phyloP scores from a whole-genome alignment of 1,140 invertebrate genomes.

The Paraescarpia echinospica region DNA sequence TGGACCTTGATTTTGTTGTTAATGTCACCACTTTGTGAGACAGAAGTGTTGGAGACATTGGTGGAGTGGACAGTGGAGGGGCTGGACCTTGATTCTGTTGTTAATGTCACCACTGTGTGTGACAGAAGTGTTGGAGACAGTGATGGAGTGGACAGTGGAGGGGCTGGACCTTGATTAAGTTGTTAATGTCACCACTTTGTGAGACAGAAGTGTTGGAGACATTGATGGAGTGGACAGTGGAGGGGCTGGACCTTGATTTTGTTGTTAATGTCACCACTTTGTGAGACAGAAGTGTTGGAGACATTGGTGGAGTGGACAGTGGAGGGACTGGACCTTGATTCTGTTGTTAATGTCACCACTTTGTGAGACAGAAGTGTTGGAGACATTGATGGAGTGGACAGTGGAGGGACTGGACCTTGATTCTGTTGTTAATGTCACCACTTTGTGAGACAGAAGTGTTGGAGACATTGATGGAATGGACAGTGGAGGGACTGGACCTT shows the following conservation, averaged over 20 bases:
- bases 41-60: not conserved
- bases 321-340: not conserved
- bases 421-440: not conserved
- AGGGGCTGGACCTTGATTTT: conserved; percentile 81
- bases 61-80: not conserved
- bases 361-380: not conserved
- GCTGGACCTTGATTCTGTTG: not conserved
- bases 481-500: conserved; percentile 77
- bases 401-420: not conserved
- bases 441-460: conserved; percentile 35
- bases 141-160: conserved; percentile 70
- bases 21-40: not conserved
- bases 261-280: not conserved
- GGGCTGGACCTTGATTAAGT: conserved; percentile 82
- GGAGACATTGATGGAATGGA: conserved; percentile 66
- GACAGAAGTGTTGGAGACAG: conserved; percentile 52
- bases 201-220: conserved; percentile 60
- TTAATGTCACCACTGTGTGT: conserved; percentile 17
- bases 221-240: conserved; percentile 68
- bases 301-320: not conserved
- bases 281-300: not conserved
- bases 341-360: not conserved
- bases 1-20: not conserved
- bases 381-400: not conserved
- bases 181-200: conserved; percentile 51